phyloP scores from a whole-genome alignment of 1,140 invertebrate species.

The Dendrolimus kikuchii region DNA sequence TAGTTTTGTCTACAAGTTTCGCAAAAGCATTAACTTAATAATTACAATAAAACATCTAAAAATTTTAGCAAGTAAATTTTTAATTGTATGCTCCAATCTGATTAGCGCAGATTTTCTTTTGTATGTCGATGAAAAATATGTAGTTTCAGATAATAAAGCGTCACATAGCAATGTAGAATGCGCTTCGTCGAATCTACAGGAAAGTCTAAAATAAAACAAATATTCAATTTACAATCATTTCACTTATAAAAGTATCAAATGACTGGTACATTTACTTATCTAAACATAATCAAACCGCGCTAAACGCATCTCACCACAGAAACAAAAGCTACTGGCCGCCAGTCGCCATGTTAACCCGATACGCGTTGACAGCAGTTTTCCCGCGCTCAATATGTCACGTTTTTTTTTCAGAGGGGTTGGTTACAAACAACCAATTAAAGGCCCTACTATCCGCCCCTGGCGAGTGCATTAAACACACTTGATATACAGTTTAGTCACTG shows the following conservation, averaged over 20 bases:
- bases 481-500: constrained; percentile 59
- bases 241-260: constrained; percentile 4
- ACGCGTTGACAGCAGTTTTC: constrained; percentile 59
- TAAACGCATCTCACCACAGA: constrained; percentile 60
- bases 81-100: too few relatives aligned
- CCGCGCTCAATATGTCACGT: constrained; percentile 66
- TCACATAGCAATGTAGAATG: too few relatives aligned
- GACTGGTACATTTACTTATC: constrained; percentile 37
- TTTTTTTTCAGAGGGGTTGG: constrained; percentile 65
- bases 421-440: constrained; percentile 69
- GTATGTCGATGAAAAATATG: too few relatives aligned
- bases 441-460: constrained; percentile 15
- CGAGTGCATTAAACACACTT: constrained; percentile 47
- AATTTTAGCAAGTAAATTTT: too few relatives aligned
- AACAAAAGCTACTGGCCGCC: constrained; percentile 38
- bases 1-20: too few relatives aligned
- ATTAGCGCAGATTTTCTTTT: too few relatives aligned
- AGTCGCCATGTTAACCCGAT: constrained; percentile 53
- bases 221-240: too few relatives aligned
- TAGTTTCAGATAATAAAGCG: too few relatives aligned
- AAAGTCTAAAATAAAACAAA: too few relatives aligned
- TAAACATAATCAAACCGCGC: constrained; percentile 47
- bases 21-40: too few relatives aligned
- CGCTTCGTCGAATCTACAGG: too few relatives aligned
- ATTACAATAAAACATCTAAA: too few relatives aligned